Evolutionary conservation across 53 echinoderm and acorn worm genomes (phyloP).

Genomic region (Echinometra lucunter): DNA sequence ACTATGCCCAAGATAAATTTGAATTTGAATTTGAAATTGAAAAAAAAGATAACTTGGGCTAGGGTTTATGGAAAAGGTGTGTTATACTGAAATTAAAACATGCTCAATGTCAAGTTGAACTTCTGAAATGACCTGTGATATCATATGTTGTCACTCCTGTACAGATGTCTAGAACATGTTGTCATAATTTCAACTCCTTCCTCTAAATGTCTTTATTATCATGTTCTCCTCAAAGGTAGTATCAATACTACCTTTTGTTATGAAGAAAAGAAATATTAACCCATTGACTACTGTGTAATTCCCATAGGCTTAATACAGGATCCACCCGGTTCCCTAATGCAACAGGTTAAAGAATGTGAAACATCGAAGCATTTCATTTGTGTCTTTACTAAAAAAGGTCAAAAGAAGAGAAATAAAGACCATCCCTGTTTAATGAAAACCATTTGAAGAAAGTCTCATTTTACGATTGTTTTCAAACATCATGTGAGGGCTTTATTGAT

Average conservation of each 20-base stretch:
- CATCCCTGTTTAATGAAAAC: background rate
- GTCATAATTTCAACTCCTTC: background rate
- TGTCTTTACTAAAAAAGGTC: background rate
- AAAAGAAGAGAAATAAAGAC: background rate
- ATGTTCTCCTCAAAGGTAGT: background rate
- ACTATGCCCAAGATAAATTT: too few species aligned
- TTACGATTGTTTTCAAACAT: conserved; percentile 45
- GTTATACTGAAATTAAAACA: too few species aligned
- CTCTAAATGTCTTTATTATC: conserved; percentile 16
- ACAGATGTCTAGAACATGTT: background rate
- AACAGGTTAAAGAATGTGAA: background rate
- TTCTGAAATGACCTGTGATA: background rate
- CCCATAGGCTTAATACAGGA: too few species aligned
- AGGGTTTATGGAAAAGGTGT: too few species aligned
- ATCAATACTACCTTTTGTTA: too few species aligned
- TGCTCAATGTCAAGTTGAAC: background rate
- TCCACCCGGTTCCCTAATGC: too few species aligned
- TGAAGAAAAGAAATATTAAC: too few species aligned
- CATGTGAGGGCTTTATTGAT: conserved; percentile 24
- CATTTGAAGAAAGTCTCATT: background rate
- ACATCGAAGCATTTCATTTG: background rate
- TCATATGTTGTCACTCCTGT: background rate
- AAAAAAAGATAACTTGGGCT: too few species aligned
- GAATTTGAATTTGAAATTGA: too few species aligned
- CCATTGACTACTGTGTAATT: too few species aligned